phyloP scores from a whole-genome alignment of 2,797 vertebrate species.

The Clarias fuscus region DNA sequence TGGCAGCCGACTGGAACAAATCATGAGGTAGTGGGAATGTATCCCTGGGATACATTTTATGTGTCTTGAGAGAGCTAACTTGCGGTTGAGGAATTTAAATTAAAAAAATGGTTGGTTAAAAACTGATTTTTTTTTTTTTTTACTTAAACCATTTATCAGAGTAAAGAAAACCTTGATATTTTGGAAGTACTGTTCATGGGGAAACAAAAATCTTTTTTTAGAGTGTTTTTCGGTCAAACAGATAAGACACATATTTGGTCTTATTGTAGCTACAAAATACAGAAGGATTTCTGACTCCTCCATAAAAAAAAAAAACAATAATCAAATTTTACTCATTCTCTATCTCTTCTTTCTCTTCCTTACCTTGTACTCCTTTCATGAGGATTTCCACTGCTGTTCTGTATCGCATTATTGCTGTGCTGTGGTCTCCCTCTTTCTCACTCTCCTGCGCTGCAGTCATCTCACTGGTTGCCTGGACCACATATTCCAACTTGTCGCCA shows the following conservation, averaged over 20 bases:
- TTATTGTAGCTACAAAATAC: background rate
- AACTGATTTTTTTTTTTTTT: too few relatives aligned
- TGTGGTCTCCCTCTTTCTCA: slow-evolving; percentile 79
- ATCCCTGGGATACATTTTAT: background rate
- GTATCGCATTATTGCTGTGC: slow-evolving; percentile 78
- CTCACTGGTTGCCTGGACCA: slow-evolving; percentile 75
- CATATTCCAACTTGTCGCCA: slow-evolving; percentile 67
- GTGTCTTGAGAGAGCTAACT: background rate
- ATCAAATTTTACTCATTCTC: background rate
- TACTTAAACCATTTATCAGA: background rate
- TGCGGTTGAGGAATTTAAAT: background rate
- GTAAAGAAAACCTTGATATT: background rate
- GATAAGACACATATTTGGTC: background rate
- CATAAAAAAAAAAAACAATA: background rate
- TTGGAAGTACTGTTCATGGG: background rate
- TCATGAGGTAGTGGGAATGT: background rate
- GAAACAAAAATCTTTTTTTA: background rate
- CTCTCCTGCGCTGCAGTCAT: slow-evolving; percentile 76
- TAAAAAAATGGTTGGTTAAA: background rate
- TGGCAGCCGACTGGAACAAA: background rate
- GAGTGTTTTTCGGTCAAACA: background rate
- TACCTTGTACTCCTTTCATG: slow-evolving; percentile 83
- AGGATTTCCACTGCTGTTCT: slow-evolving; percentile 81
- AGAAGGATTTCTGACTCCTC: background rate
- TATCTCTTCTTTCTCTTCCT: background rate